phyloP scores from a whole-genome alignment of 1,140 invertebrate species.

The Drosophila ironensis region DNA sequence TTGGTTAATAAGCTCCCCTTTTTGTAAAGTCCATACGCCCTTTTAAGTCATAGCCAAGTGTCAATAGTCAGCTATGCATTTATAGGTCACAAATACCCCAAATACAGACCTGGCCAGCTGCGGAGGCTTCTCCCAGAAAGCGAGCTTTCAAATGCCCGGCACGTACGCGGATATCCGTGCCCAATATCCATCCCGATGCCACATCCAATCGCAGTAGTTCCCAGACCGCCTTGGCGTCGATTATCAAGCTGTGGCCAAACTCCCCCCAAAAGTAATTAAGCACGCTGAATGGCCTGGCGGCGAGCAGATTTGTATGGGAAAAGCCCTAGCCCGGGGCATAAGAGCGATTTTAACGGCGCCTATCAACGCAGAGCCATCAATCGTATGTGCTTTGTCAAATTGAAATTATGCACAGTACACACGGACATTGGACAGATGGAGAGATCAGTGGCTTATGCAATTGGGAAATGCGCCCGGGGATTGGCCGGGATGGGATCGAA shows the following conservation, averaged over 20 bases:
- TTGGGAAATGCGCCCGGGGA: constrained; percentile 34
- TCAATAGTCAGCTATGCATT: constrained; percentile 11
- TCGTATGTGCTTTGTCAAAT: constrained; percentile 76
- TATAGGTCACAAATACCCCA: constrained; percentile 56
- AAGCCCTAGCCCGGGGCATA: constrained; percentile 45
- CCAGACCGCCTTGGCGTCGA: constrained; percentile 22
- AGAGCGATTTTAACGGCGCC: constrained; percentile 54
- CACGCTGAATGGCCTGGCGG: constrained; percentile 41
- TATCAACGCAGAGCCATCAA: constrained; percentile 67
- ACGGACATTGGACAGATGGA: constrained; percentile 53
- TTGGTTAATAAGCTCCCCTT: no score
- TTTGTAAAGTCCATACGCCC: no score
- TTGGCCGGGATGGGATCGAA: constrained; percentile 10
- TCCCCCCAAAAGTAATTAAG: constrained; percentile 54
- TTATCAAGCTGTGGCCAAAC: constrained; percentile 18
- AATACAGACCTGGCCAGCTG: constrained; percentile 25
- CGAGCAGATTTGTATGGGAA: constrained; percentile 12
- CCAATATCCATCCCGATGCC: constrained; percentile 58
- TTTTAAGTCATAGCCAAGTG: neutral
- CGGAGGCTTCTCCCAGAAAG: neutral
- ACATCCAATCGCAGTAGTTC: constrained; percentile 42
- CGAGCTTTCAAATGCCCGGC: constrained; percentile 47
- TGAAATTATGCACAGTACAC: constrained; percentile 67
- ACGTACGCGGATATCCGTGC: constrained; percentile 78
- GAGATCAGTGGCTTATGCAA: constrained; percentile 60